phyloP scores from a whole-genome alignment of 2,888 invertebrate species.

The Syrista parreyssii region DNA sequence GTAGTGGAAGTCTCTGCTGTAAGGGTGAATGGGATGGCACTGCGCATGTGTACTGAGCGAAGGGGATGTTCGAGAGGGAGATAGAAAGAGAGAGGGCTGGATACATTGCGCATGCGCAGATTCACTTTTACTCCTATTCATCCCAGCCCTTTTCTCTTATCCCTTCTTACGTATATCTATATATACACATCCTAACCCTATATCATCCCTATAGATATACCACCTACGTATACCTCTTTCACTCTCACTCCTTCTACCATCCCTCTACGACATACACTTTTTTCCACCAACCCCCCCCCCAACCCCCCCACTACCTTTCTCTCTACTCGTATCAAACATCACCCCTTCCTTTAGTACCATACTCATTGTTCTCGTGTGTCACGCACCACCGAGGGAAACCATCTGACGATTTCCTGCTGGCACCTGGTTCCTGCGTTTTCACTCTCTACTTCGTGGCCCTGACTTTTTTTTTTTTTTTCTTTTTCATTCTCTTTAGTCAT shows the following conservation, averaged over 20 bases:
- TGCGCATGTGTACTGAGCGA: slow-evolving; percentile 28
- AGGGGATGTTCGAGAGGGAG: slow-evolving; percentile 23
- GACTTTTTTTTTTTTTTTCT: slow-evolving; percentile 13
- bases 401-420: slow-evolving; percentile 55
- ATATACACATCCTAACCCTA: slow-evolving; percentile 14
- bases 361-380: slow-evolving; percentile 60
- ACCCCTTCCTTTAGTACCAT: slow-evolving; percentile 35
- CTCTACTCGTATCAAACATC: slow-evolving; percentile 13
- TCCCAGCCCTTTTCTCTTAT: slow-evolving; percentile 28
- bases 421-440: slow-evolving; percentile 53
- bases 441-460: slow-evolving; percentile 30
- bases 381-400: slow-evolving; percentile 56
- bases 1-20: not conserved
- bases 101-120: slow-evolving; percentile 52
- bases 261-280: not conserved
- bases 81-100: not conserved
- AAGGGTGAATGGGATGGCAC: slow-evolving; percentile 8
- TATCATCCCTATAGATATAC: not conserved
- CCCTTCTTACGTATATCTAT: slow-evolving; percentile 10
- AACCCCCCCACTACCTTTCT: not conserved
- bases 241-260: slow-evolving; percentile 16
- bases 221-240: slow-evolving; percentile 20
- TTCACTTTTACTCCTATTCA: slow-evolving; percentile 48
- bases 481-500: not conserved
- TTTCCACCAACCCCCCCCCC: not conserved